Conservation (phyloP, 2,888 invertebrate species). For the Dorcus hopei region DNA sequence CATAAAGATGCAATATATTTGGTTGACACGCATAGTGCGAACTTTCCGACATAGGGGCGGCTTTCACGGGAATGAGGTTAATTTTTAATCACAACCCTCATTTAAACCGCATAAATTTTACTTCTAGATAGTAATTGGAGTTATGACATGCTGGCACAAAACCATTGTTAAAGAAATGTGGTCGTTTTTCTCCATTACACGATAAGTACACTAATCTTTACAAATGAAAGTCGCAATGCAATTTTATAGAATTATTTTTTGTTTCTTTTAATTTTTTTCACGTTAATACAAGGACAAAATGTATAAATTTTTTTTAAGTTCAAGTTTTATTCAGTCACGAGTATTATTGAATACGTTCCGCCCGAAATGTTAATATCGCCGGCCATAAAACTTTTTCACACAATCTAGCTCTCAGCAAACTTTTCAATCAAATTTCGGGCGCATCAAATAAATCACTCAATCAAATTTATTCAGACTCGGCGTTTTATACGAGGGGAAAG, state of each 20-base stretch:
- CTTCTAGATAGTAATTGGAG: constrained; percentile 1
- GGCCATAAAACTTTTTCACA: neutral
- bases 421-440: constrained; percentile 23
- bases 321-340: no score
- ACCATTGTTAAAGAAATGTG: no score
- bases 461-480: constrained; percentile 24
- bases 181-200: no score
- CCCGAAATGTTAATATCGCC: neutral
- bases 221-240: no score
- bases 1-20: constrained; percentile 28
- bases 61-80: constrained; percentile 12
- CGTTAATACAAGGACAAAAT: no score
- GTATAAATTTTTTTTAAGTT: no score
- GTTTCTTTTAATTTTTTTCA: no score
- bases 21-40: constrained; percentile 19
- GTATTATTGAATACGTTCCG: no score
- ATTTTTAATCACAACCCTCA: constrained; percentile 15
- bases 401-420: constrained; percentile 8
- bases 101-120: constrained; percentile 8
- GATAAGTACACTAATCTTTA: no score
- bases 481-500: constrained; percentile 13
- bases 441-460: constrained; percentile 20
- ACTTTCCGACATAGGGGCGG: constrained; percentile 16
- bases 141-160: no score
- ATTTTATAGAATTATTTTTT: no score